Evolutionary conservation across 2,888 invertebrate genomes (phyloP).

Genomic region (Erpobdella octoculata): DNA sequence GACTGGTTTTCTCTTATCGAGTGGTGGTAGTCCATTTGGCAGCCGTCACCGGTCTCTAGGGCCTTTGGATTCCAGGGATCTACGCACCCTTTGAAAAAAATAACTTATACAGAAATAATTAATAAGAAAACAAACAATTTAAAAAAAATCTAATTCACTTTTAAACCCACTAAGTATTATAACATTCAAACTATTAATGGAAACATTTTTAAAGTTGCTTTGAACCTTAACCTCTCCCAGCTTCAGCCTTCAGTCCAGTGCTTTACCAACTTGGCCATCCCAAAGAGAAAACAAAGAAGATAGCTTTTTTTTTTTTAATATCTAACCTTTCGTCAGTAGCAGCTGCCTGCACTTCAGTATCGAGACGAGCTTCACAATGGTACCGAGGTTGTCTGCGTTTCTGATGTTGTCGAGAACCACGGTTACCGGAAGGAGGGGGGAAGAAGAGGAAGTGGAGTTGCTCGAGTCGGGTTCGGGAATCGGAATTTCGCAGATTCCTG

Average conservation of each 20-base stretch:
- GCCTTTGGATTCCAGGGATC: slow-evolving; percentile 85
- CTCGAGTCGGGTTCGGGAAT: background rate
- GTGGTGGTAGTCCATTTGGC: background rate
- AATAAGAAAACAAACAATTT: background rate
- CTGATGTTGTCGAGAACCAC: slow-evolving; percentile 13
- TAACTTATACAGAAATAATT: background rate
- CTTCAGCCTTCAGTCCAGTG: too few species aligned
- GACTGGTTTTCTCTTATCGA: background rate
- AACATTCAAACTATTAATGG: background rate
- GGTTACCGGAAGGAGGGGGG: background rate
- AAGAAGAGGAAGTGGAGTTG: background rate
- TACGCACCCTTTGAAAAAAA: slow-evolving; percentile 62
- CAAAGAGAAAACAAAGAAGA: too few species aligned
- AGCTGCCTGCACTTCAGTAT: background rate
- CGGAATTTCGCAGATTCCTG: background rate
- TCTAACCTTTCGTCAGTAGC: slow-evolving; percentile 11
- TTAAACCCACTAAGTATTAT: background rate
- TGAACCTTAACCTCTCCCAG: too few species aligned
- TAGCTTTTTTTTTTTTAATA: too few species aligned
- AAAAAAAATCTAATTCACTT: background rate
- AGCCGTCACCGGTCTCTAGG: slow-evolving; percentile 70
- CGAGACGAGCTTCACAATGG: slow-evolving; percentile 2
- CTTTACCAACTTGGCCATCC: too few species aligned
- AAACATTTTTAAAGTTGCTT: background rate
- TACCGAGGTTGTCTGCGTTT: slow-evolving; percentile 7